These are phyloP conservation scores for Hypanus sabinus DNA, from an alignment of 2,113 vertebrate genomes.

Conservation along the genomic window DNA sequence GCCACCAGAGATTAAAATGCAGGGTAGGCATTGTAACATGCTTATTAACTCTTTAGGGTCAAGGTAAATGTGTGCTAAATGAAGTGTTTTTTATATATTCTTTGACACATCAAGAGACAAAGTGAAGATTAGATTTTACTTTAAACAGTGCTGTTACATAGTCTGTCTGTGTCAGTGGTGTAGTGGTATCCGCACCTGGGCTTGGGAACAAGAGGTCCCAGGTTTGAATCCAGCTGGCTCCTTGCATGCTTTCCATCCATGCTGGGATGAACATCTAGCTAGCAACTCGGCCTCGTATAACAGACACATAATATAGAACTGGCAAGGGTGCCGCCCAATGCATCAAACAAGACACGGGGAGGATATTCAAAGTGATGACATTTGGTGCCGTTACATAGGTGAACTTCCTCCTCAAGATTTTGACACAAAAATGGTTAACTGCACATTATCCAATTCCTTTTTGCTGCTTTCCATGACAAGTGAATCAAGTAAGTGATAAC, in stretches of 20 bases:
- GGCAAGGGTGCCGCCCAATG: too few species aligned
- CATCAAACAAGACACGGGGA: too few species aligned
- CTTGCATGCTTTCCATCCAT: too few species aligned
- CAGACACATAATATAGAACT: too few species aligned
- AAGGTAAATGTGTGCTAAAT: slow-evolving; percentile 39
- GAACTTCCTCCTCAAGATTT: slow-evolving; percentile 27
- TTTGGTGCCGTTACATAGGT: not conserved
- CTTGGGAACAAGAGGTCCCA: too few species aligned
- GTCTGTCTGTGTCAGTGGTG: too few species aligned
- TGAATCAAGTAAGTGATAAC: slow-evolving; percentile 15
- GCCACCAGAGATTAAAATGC: slow-evolving; percentile 39
- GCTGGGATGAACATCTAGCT: too few species aligned
- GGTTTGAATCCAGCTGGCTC: too few species aligned
- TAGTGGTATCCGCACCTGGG: too few species aligned
- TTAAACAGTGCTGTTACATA: not conserved
- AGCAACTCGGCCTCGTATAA: too few species aligned
- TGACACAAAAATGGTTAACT: not conserved
- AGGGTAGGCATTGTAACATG: slow-evolving; percentile 39
- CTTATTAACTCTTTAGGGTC: slow-evolving; percentile 24
- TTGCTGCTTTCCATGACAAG: slow-evolving; percentile 17
- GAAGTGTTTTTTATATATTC: slow-evolving; percentile 39
- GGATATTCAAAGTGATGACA: not conserved
- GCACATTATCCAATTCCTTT: slow-evolving; percentile 19
- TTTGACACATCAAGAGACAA: slow-evolving; percentile 7
- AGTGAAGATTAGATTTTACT: slow-evolving; percentile 27